Evolutionary conservation across 2,797 vertebrate genomes (phyloP).

Genomic region (Siniperca undulata): DNA sequence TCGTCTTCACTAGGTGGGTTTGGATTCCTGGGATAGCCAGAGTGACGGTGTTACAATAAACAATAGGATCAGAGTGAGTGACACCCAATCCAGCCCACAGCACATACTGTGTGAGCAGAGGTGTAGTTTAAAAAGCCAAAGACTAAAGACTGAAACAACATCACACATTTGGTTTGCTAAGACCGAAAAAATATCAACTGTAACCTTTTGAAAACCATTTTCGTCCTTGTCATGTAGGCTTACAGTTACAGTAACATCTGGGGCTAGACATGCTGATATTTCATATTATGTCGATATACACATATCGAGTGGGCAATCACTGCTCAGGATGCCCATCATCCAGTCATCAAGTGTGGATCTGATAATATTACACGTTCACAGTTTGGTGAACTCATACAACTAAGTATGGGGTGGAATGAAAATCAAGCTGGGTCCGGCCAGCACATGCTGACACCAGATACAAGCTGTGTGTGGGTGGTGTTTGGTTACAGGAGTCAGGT

Average conservation of each 20-base stretch:
- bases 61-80: slow-evolving; percentile 71
- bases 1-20: slow-evolving; percentile 46
- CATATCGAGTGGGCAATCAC: slow-evolving; percentile 70
- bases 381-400: slow-evolving; percentile 58
- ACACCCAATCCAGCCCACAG: slow-evolving; percentile 70
- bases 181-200: not conserved
- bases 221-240: not conserved
- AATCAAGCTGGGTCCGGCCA: slow-evolving; percentile 58
- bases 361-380: slow-evolving; percentile 73
- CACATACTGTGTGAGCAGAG: slow-evolving; percentile 42
- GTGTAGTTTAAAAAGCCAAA: slow-evolving; percentile 23
- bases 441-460: slow-evolving; percentile 69
- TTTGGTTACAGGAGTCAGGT: slow-evolving; percentile 76
- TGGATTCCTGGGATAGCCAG: slow-evolving; percentile 49
- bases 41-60: slow-evolving; percentile 60
- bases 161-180: not conserved
- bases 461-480: slow-evolving; percentile 48
- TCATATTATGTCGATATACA: not conserved
- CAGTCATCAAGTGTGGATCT: slow-evolving; percentile 54
- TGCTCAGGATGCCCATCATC: slow-evolving; percentile 58
- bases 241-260: not conserved
- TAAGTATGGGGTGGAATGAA: slow-evolving; percentile 57
- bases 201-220: not conserved
- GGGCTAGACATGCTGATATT: not conserved
- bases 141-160: not conserved